These are phyloP conservation scores for Anneissia japonica DNA, from an alignment of 35 echinoderm and acorn worm species.

Conservation along the genomic window DNA sequence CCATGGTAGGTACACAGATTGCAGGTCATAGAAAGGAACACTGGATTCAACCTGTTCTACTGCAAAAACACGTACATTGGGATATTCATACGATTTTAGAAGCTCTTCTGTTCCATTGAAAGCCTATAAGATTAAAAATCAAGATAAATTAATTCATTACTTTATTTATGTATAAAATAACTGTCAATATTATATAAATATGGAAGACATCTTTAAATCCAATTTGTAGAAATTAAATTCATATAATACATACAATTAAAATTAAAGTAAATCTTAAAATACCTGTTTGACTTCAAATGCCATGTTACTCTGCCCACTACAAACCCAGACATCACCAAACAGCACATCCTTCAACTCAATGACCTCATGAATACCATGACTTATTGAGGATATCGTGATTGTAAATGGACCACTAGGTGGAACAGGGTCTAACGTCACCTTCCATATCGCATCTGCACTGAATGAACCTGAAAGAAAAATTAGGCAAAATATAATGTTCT, in stretches of 20 bases:
- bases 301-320: constrained; percentile 99
- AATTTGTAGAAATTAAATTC: too few relatives aligned
- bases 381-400: constrained; percentile 41
- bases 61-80: constrained; percentile 54
- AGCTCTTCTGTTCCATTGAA: constrained; percentile 73
- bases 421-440: constrained; percentile 52
- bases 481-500: too few relatives aligned
- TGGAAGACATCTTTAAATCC: too few relatives aligned
- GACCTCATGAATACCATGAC: constrained; percentile 13
- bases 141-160: too few relatives aligned
- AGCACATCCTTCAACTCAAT: constrained; percentile 66
- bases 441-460: constrained; percentile 50
- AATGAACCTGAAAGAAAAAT: constrained; percentile 23
- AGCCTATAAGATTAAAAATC: constrained; percentile 21
- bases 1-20: constrained; percentile 50
- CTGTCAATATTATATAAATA: too few relatives aligned
- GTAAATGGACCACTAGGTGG: constrained; percentile 72
- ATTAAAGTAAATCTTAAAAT: too few relatives aligned
- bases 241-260: too few relatives aligned
- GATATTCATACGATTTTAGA: constrained; percentile 51
- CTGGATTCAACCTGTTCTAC: constrained; percentile 37
- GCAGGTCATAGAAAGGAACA: constrained; percentile 52
- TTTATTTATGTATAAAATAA: too few relatives aligned
- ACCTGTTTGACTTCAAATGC: constrained; percentile 71
- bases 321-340: constrained; percentile 96